Conservation (phyloP, 2,797 vertebrate species). For the Sphaeramia orbicularis region DNA sequence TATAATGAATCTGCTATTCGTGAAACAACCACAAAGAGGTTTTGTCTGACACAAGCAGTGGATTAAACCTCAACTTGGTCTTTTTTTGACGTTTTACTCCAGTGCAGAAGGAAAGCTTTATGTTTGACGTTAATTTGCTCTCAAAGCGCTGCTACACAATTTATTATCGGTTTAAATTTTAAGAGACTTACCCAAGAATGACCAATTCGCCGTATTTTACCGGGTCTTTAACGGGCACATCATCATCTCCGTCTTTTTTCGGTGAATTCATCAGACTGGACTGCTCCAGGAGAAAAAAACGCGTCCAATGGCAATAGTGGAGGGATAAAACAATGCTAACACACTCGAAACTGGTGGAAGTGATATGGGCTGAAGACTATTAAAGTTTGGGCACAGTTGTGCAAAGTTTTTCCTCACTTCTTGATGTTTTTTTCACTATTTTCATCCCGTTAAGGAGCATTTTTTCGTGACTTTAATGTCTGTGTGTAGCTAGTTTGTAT, state of each 20-base stretch:
- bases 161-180: constrained; percentile 11
- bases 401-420: constrained; percentile 74
- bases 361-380: constrained; percentile 45
- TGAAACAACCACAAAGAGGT: not conserved
- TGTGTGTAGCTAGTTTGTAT: constrained; percentile 67
- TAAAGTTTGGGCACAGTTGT: constrained; percentile 74
- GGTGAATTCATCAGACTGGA: constrained; percentile 93
- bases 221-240: constrained; percentile 93
- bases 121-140: constrained; percentile 32
- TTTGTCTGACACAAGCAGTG: not conserved
- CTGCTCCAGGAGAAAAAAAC: constrained; percentile 65
- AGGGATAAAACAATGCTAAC: constrained; percentile 77
- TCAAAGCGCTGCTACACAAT: constrained; percentile 8
- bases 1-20: not conserved
- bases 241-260: constrained; percentile 92
- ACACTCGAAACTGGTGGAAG: constrained; percentile 70
- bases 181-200: constrained; percentile 92
- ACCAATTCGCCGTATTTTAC: constrained; percentile 97
- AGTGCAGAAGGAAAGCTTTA: constrained; percentile 28
- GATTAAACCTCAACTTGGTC: constrained; percentile 45
- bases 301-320: constrained; percentile 65
- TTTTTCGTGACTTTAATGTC: constrained; percentile 68
- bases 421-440: constrained; percentile 59
- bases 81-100: constrained; percentile 41
- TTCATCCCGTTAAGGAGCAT: constrained; percentile 73